A percentile compares a stretch with the other conserved stretches of the same genome.
These are phyloP conservation scores for Drosophila nannoptera DNA, from an alignment of 1,140 invertebrate species.

Conservation along the genomic window DNA sequence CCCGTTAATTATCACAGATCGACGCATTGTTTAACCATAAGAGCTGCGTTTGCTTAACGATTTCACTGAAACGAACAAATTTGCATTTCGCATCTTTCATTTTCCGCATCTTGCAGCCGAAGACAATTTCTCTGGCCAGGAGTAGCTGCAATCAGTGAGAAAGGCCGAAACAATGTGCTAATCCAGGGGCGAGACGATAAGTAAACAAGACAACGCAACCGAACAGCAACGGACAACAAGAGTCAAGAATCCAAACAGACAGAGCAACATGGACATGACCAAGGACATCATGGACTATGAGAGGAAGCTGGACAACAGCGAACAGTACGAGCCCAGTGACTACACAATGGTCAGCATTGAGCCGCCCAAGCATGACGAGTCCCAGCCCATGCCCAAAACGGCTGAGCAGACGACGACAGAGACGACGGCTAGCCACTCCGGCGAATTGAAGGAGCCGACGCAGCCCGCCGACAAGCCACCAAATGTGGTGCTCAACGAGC, in stretches of 20 bases:
- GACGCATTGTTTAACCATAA: not conserved
- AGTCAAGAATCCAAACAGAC: not conserved
- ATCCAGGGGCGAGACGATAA: not conserved
- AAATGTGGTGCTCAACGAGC: constrained; percentile 27
- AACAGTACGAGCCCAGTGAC: constrained; percentile 57
- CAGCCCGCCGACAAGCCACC: constrained; percentile 19
- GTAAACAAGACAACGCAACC: not conserved
- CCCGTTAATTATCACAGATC: not conserved
- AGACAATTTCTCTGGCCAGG: constrained; percentile 5
- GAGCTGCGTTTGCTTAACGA: constrained; percentile 12
- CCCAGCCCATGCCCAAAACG: not conserved
- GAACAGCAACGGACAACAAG: not conserved
- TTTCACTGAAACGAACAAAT: constrained; percentile 18
- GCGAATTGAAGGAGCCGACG: not conserved
- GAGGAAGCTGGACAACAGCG: constrained; percentile 50
- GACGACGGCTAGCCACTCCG: not conserved
- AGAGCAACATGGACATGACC: constrained; percentile 71
- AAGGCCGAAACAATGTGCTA: constrained; percentile 42
- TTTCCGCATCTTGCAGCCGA: constrained; percentile 16
- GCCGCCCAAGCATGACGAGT: constrained; percentile 32
- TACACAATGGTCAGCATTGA: constrained; percentile 50
- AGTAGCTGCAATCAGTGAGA: not conserved
- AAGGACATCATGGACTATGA: constrained; percentile 74
- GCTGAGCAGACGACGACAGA: not conserved
- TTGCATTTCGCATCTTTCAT: constrained; percentile 5